A percentile compares a stretch with the other conserved stretches of the same genome.
These are phyloP conservation scores for Drosophila erecta DNA, from an alignment of 1,140 invertebrate genomes.

Conservation along the genomic window DNA sequence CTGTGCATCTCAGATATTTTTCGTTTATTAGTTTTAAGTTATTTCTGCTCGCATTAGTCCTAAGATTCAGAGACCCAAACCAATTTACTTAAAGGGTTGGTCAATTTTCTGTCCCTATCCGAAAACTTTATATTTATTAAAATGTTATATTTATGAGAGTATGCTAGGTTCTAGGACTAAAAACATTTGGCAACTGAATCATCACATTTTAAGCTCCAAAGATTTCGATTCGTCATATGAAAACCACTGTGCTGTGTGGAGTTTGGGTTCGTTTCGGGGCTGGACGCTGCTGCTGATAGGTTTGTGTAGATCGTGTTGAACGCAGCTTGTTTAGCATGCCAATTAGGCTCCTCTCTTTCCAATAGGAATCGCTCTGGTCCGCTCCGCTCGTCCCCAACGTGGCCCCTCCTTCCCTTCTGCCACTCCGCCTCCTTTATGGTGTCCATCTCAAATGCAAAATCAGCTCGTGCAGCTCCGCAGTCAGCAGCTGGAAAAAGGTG, in stretches of 20 bases:
- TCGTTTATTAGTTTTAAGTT: too few relatives aligned
- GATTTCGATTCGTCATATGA: too few relatives aligned
- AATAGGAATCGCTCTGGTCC: slow-evolving; percentile 50
- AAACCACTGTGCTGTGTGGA: slow-evolving; percentile 30
- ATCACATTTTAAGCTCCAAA: too few relatives aligned
- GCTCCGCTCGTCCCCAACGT: background rate
- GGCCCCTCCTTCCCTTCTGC: slow-evolving; percentile 1
- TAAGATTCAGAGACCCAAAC: too few relatives aligned
- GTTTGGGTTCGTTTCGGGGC: slow-evolving; percentile 20
- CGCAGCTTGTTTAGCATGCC: slow-evolving; percentile 83
- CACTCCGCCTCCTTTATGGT: slow-evolving; percentile 13
- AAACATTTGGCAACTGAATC: too few relatives aligned
- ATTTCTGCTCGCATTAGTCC: too few relatives aligned
- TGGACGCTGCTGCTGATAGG: slow-evolving; percentile 62
- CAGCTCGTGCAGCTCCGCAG: slow-evolving; percentile 66
- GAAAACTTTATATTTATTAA: too few relatives aligned
- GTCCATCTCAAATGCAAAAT: slow-evolving; percentile 78
- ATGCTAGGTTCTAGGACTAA: too few relatives aligned
- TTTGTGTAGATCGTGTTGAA: slow-evolving; percentile 80
- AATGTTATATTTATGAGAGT: too few relatives aligned
- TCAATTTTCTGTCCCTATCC: too few relatives aligned
- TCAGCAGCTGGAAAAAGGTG: slow-evolving; percentile 72
- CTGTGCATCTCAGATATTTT: background rate
- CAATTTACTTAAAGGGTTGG: too few relatives aligned
- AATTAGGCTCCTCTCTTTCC: slow-evolving; percentile 70